Evolutionary conservation across 2,888 invertebrate species (phyloP), one percentile per base, ranked within the genome.

Genomic region (Ceraclea dissimilis): DNA sequence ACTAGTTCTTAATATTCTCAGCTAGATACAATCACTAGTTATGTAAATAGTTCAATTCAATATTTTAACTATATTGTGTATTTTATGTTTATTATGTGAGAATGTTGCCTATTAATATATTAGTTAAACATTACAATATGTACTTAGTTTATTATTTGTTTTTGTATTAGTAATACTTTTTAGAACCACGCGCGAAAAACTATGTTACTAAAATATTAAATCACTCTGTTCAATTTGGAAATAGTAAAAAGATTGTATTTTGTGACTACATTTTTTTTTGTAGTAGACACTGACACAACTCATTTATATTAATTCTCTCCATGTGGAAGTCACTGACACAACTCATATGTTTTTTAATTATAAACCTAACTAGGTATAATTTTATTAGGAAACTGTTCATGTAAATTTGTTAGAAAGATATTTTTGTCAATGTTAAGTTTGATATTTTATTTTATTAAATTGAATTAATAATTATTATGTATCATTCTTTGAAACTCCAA

Each of bases 361-460:
- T 31, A 31, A n/a, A n/a, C n/a, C n/a, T n/a, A n/a, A n/a, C n/a
- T n/a, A n/a, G n/a, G n/a, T n/a, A n/a, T n/a, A n/a, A n/a, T 10
- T 39, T 13, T 39, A 39, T 13, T 16, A 13, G 39, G 13, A 39
- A 2, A 16, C 13, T 39, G 8, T n/a, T 43, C 44, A 26, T 21
- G 19, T 55, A 51, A 51, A 46, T 33, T 55, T 55, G 50, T 50
- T 51, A 22, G 22, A 55, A 46, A 51, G 22, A 33, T 34, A 33
- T 48, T 49, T 54, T 46, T 22, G 33, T 22, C 33, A 49, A 43
- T 43, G 39, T 39, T 39, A 39, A 39, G 39, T 39, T 39, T 39
- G 5, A 8, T 39, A n/a, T 39, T 26, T 26, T 26, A 26, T 10
- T 26, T 26, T 26, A 26, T 26, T 4, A 6, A 4, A 26, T 26